Conservation (phyloP, 2,797 vertebrate species). For the Scolopax bukidnonensis region DNA sequence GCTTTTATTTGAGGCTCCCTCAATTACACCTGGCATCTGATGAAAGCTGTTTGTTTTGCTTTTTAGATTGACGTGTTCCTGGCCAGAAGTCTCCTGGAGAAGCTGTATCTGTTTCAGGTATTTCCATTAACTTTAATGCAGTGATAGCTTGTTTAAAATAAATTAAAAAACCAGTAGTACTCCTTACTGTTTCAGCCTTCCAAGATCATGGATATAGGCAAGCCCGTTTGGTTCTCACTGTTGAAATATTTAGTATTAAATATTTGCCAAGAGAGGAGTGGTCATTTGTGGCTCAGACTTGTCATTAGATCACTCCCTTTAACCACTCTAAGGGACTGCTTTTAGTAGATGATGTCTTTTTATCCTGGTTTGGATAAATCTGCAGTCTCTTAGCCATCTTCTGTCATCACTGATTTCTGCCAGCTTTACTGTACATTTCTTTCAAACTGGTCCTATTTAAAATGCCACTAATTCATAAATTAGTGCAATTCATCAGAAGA, state of each 20-base stretch:
- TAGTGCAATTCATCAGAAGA: neutral
- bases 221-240: neutral
- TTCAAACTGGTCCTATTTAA: neutral
- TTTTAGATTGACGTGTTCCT: conserved; percentile 94
- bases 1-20: neutral
- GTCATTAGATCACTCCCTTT: neutral
- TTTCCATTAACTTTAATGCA: neutral
- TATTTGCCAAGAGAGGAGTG: neutral
- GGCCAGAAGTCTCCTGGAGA: conserved; percentile 95
- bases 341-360: neutral
- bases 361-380: neutral
- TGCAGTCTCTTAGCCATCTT: neutral
- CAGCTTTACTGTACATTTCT: neutral
- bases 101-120: conserved; percentile 98
- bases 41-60: neutral
- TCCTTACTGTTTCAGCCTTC: neutral
- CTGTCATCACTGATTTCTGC: neutral
- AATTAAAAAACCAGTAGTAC: neutral
- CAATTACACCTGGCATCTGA: neutral
- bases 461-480: neutral
- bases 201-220: neutral
- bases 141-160: neutral
- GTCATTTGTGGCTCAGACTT: neutral
- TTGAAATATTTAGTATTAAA: neutral
- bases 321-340: neutral